Evolutionary conservation across 2,888 invertebrate species (phyloP).

Genomic region (Polietes domitor): DNA sequence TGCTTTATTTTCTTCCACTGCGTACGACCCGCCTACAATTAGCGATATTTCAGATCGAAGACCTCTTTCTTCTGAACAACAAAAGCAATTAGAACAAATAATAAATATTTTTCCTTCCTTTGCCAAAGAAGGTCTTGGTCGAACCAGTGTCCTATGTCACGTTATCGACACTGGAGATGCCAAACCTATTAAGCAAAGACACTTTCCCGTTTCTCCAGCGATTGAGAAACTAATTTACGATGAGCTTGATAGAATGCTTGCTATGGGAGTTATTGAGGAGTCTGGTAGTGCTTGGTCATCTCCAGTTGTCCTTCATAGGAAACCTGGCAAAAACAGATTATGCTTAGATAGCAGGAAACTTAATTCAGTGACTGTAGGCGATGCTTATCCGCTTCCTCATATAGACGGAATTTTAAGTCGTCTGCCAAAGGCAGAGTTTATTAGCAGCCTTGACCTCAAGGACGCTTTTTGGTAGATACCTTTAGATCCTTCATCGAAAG

Average conservation of each 20-base stretch:
- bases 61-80: neutral
- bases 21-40: neutral
- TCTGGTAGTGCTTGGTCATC: conserved; percentile 73
- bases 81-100: neutral
- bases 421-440: conserved; percentile 50
- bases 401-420: conserved; percentile 56
- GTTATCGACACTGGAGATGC: conserved; percentile 59
- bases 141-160: conserved; percentile 59
- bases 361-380: conserved; percentile 69
- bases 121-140: conserved; percentile 53
- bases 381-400: conserved; percentile 61
- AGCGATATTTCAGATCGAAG: neutral
- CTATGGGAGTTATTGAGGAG: conserved; percentile 71
- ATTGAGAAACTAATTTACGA: conserved; percentile 55
- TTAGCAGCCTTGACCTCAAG: conserved; percentile 54
- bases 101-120: conserved; percentile 58
- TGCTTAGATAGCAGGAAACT: conserved; percentile 74
- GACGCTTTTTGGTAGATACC: conserved; percentile 59
- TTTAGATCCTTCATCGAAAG: conserved; percentile 40
- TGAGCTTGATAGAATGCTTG: conserved; percentile 74
- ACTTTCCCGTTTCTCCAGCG: conserved; percentile 59
- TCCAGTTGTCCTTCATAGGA: conserved; percentile 71
- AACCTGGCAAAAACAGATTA: conserved; percentile 69
- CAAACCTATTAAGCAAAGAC: conserved; percentile 63
- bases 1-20: neutral